Conservation (phyloP, 2,113 vertebrate species). For the Anoplopoma fimbria region DNA sequence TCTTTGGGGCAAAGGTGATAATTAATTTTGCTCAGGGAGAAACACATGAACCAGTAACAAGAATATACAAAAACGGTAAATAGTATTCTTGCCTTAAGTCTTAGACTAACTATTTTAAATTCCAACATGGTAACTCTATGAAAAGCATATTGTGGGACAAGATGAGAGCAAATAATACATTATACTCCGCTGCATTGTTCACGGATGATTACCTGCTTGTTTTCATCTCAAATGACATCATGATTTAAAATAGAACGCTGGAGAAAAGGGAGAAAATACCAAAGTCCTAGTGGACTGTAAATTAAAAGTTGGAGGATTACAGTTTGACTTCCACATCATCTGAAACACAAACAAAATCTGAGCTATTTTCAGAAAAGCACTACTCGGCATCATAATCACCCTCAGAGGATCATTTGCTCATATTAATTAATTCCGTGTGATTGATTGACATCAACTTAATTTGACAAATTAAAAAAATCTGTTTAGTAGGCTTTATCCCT, state of each 20-base stretch:
- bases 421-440: background rate
- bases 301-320: background rate
- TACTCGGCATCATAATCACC: background rate
- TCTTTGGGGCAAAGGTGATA: conserved; percentile 82
- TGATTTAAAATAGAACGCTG: conserved; percentile 8
- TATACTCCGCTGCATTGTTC: background rate
- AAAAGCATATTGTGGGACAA: conserved; percentile 17
- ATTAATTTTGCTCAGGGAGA: conserved; percentile 83
- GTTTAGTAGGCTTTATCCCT: background rate
- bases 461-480: too few species aligned
- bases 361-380: background rate
- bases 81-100: conserved; percentile 70
- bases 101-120: conserved; percentile 63
- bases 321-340: background rate
- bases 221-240: background rate
- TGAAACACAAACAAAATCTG: background rate
- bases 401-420: background rate
- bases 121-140: conserved; percentile 20
- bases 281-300: background rate
- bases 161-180: conserved; percentile 2
- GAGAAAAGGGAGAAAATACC: background rate
- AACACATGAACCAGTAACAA: conserved; percentile 49
- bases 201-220: background rate
- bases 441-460: background rate
- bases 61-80: conserved; percentile 69